Conservation (phyloP, 2,797 vertebrate species). For the Trematomus bernacchii region DNA sequence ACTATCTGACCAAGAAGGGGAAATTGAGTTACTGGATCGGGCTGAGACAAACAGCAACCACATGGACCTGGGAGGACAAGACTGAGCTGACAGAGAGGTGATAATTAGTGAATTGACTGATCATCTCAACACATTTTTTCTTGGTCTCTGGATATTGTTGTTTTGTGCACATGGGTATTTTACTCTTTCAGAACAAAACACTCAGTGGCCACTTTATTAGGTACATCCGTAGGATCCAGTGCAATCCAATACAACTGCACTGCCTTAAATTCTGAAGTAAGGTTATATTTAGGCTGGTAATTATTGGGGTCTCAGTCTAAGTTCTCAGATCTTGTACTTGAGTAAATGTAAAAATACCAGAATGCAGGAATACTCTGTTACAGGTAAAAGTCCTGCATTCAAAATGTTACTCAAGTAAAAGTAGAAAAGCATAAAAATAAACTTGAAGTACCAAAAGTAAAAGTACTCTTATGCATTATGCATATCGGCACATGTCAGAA, state of each 20-base stretch:
- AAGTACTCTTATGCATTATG: too few species aligned
- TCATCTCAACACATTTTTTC: neutral
- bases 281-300: neutral
- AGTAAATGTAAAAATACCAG: too few species aligned
- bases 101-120: neutral
- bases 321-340: too few species aligned
- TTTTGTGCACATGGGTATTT: neutral
- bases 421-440: too few species aligned
- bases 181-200: neutral
- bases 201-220: neutral
- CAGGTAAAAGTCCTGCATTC: too few species aligned
- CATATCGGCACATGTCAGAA: too few species aligned
- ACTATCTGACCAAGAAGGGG: constrained; percentile 63
- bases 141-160: too few species aligned
- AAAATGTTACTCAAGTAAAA: too few species aligned
- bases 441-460: too few species aligned
- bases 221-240: neutral
- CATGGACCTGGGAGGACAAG: constrained; percentile 80
- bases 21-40: constrained; percentile 81
- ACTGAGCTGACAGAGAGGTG: constrained; percentile 60
- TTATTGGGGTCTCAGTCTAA: too few species aligned
- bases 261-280: neutral
- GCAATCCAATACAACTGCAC: neutral
- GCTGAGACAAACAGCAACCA: constrained; percentile 24
- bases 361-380: too few species aligned